Percentiles rank a stretch among this genome's conserved stretches.
phyloP scores from a whole-genome alignment of 1,140 invertebrate species.

The Temnothorax longispinosus region DNA sequence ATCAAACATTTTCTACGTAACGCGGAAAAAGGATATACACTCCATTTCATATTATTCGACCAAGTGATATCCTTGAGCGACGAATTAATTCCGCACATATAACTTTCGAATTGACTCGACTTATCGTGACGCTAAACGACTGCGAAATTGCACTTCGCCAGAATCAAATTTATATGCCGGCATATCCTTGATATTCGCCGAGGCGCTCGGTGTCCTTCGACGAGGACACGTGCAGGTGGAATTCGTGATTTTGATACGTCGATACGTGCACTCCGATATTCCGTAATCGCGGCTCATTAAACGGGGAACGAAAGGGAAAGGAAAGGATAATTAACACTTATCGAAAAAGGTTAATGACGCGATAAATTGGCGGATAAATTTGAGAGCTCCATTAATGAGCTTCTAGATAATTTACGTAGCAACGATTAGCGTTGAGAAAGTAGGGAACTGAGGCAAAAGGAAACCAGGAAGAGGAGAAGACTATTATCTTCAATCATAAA shows the following conservation, averaged over 20 bases:
- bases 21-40: background rate
- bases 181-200: constrained; percentile 8
- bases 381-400: constrained; percentile 20
- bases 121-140: background rate
- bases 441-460: background rate
- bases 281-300: constrained; percentile 20
- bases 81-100: background rate
- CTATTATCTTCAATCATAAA: constrained; percentile 4
- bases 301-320: background rate
- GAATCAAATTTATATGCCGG: background rate
- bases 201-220: background rate
- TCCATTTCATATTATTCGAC: background rate
- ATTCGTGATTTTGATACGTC: constrained; percentile 10
- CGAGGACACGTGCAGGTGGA: constrained; percentile 7
- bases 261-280: background rate
- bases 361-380: constrained; percentile 33
- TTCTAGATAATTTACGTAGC: constrained; percentile 16
- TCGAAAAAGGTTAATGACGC: constrained; percentile 17
- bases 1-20: background rate
- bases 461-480: background rate
- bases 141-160: background rate
- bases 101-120: background rate
- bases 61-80: background rate
- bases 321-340: constrained; percentile 25
- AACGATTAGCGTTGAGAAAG: constrained; percentile 32